Conservation (phyloP, 2,113 vertebrate species). For the Oreotrochilus melanogaster region DNA sequence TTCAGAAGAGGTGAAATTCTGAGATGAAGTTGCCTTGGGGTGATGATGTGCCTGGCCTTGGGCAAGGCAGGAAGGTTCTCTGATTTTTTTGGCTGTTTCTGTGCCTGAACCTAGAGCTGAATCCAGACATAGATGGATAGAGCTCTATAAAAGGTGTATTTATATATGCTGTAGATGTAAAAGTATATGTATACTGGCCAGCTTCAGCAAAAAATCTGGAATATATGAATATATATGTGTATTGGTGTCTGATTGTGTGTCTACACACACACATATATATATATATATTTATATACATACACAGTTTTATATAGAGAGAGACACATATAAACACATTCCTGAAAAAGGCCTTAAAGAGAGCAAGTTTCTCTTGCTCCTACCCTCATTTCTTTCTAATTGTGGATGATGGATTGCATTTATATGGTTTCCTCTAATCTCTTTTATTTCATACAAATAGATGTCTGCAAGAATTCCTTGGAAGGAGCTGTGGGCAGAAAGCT, state of each 20-base stretch:
- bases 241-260: not conserved
- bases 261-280: accelerated
- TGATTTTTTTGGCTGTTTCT: not conserved
- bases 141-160: not conserved
- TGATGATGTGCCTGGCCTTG: not conserved
- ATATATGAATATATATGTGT: not conserved
- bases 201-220: not conserved
- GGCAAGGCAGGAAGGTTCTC: not conserved
- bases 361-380: not conserved
- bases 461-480: conserved; percentile 21
- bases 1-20: not conserved
- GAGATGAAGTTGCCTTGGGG: not conserved
- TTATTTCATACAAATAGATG: conserved; percentile 14
- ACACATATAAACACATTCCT: not conserved
- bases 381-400: conserved; percentile 7
- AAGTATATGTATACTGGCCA: not conserved
- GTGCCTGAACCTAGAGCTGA: no score
- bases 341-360: not conserved
- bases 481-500: conserved; percentile 48
- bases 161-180: not conserved
- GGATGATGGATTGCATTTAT: conserved; percentile 23
- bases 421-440: not conserved
- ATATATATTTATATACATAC: not conserved
- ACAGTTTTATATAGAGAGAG: not conserved
- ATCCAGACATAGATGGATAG: no score